Evolutionary conservation across 2,888 invertebrate species (phyloP).

Genomic region (Scotopteryx bipunctaria): DNA sequence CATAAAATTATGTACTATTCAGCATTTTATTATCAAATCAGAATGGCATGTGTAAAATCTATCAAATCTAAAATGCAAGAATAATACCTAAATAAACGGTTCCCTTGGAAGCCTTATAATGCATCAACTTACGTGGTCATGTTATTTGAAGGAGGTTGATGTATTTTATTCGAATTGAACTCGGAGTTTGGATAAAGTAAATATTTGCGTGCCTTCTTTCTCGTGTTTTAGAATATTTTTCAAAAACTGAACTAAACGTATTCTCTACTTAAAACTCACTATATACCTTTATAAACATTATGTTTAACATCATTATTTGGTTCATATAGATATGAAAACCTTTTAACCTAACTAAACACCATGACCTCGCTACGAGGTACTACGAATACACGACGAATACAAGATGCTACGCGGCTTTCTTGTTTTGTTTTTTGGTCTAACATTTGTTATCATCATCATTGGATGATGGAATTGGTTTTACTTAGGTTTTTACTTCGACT

Average conservation of each 20-base stretch:
- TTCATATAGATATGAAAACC: no score
- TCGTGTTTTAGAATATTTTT: no score
- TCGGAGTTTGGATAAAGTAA: conserved; percentile 4
- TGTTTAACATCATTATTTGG: no score
- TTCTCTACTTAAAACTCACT: no score
- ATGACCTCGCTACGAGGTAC: background rate
- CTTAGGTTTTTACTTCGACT: no score
- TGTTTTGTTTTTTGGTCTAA: no score
- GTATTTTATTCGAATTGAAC: conserved; percentile 7
- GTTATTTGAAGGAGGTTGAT: background rate
- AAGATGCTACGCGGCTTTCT: background rate
- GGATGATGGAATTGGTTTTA: no score
- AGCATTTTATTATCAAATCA: conserved; percentile 23
- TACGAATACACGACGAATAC: conserved; percentile 4
- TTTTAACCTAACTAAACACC: no score
- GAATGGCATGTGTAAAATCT: conserved; percentile 35
- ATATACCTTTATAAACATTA: no score
- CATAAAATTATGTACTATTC: conserved; percentile 25
- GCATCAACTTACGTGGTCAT: conserved; percentile 8
- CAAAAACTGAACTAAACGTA: no score
- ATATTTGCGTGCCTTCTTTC: no score
- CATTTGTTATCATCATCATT: no score
- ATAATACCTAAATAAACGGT: conserved; percentile 16
- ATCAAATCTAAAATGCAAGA: conserved; percentile 22
- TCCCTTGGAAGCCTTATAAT: conserved; percentile 17